Evolutionary conservation across 2,888 invertebrate genomes (phyloP).

Genomic region (Gymnoscelis rufifasciata): DNA sequence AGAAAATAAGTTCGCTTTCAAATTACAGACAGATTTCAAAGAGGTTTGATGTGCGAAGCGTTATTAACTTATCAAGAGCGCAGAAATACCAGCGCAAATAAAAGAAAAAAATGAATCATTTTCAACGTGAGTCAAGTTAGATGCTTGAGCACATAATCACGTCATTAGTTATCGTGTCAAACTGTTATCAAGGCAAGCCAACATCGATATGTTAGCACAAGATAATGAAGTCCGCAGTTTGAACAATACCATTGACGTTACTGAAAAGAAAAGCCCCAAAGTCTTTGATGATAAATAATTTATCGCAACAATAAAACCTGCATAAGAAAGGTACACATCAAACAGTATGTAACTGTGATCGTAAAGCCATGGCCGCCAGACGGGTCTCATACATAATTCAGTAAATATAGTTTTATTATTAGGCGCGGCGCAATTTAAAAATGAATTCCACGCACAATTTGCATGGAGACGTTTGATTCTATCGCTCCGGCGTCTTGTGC

Average conservation of each 20-base stretch:
- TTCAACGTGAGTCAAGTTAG: slow-evolving; percentile 57
- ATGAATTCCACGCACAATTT: slow-evolving; percentile 63
- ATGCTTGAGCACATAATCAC: slow-evolving; percentile 44
- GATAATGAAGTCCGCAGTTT: slow-evolving; percentile 50
- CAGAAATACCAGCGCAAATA: slow-evolving; percentile 18
- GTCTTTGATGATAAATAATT: slow-evolving; percentile 78
- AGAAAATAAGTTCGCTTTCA: slow-evolving; percentile 37
- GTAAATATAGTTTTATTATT: slow-evolving; percentile 37
- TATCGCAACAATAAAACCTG: slow-evolving; percentile 74
- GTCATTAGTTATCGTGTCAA: slow-evolving; percentile 54
- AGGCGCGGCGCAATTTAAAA: slow-evolving; percentile 61
- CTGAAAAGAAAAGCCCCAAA: slow-evolving; percentile 65
- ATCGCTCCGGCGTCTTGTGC: slow-evolving; percentile 46
- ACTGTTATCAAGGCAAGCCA: slow-evolving; percentile 43
- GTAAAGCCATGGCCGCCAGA: slow-evolving; percentile 73
- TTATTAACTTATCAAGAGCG: slow-evolving; percentile 19
- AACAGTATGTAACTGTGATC: slow-evolving; percentile 78
- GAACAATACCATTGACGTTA: slow-evolving; percentile 59
- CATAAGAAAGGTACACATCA: slow-evolving; percentile 79
- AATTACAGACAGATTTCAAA: slow-evolving; percentile 35
- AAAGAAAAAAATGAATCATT: slow-evolving; percentile 43
- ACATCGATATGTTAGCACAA: slow-evolving; percentile 27
- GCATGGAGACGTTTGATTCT: slow-evolving; percentile 56
- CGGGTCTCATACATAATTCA: slow-evolving; percentile 59
- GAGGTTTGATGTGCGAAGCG: slow-evolving; percentile 18